Base-by-base conservation (phyloP, 2,888 invertebrate species). In the Anodontia alba region DNA sequence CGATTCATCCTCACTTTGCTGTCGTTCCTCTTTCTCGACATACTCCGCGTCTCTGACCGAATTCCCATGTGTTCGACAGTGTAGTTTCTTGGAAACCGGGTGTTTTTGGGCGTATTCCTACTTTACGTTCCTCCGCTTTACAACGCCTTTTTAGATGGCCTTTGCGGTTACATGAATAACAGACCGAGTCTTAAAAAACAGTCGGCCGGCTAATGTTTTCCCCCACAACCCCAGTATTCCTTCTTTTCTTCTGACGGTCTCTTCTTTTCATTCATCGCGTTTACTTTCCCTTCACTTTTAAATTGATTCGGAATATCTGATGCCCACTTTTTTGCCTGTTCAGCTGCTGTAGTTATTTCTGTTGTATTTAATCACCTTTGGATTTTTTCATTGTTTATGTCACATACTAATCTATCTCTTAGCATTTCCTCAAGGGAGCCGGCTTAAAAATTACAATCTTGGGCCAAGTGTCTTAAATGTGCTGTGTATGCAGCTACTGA, bases 371-470 rank as follows among this genome's bases (percentile, higher is more conserved):
- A 87, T 43, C 8, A 15, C 38, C 73, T 31, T 54, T 86, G 81
- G 15, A 81, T 86, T 17, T 69, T 33, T n/a, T 86, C 86, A 66
- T 79, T 38, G 23, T 79, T 73, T 20, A 84, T 68, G 15, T 81
- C 78, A 73, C 79, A 79, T 1, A 84, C 82, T 5, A 82, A 68
- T 29, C 82, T 49, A 43, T 84, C 84, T 69, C 84, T 57, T 12
- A 87, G 43, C 38, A 38, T 38, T 38, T 38, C 12, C 38, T 38
- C 38, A 38, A 38, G 38, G 7, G 38, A 42, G 1, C 76, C 81
- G 20, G n/a, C 76, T 23, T 54, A 66, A 73, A 76, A 84, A 51
- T 87, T 73, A 68, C 26, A 38, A 38, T 38, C 38, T 12, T 8
- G 12, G 38, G 38, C 38, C 12, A 38, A 12, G 38, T 38, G 38